phyloP scores from a whole-genome alignment of 2,113 vertebrate genomes.

The Plectropomus leopardus region DNA sequence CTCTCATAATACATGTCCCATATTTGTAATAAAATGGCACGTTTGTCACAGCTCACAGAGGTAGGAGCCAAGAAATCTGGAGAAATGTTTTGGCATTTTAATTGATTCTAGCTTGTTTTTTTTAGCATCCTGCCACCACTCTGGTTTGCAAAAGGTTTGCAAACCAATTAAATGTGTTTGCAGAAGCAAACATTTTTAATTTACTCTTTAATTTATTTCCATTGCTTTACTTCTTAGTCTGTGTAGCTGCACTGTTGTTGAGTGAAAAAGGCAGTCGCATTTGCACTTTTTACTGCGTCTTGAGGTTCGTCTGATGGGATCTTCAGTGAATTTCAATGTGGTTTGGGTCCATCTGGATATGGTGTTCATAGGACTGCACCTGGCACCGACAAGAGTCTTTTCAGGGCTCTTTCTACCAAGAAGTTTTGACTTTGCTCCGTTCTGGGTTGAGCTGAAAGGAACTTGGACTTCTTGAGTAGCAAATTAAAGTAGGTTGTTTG shows the following conservation, averaged over 20 bases:
- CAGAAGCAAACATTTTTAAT: conserved; percentile 16
- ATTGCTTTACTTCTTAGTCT: not conserved
- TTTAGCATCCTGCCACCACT: not conserved
- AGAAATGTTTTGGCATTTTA: conserved; percentile 4
- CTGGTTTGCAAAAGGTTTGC: not conserved
- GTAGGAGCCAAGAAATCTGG: not conserved
- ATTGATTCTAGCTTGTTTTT: not conserved
- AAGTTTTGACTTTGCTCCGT: not conserved
- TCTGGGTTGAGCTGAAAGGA: conserved; percentile 22
- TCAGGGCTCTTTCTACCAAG: not conserved
- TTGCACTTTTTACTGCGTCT: not conserved
- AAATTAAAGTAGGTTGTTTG: conserved; percentile 56
- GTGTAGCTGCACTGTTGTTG: not conserved
- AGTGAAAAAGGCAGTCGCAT: not conserved
- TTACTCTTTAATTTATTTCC: conserved; percentile 2
- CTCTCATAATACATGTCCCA: not conserved
- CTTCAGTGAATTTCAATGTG: not conserved
- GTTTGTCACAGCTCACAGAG: not conserved
- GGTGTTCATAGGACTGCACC: not conserved
- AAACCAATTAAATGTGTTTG: conserved; percentile 28
- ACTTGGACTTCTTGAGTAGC: conserved; percentile 16
- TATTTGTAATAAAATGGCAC: not conserved
- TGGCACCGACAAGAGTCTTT: conserved; percentile 3
- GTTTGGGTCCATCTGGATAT: not conserved
- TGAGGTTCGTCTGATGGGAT: not conserved